Conservation (phyloP, 2,888 invertebrate genomes). For the Oxystoma pomonae region DNA sequence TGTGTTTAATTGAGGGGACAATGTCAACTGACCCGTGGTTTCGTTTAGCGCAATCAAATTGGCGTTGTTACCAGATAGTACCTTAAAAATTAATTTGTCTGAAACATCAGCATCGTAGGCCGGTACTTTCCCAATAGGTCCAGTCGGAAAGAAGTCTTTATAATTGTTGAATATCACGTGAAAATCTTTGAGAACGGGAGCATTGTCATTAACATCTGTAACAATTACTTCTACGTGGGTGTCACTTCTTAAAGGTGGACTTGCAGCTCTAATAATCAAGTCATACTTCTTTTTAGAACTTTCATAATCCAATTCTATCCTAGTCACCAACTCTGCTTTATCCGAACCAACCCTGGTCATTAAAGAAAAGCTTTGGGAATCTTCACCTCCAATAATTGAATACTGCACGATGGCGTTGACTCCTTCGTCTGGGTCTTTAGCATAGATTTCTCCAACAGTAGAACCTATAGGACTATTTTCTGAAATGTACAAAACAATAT, state of each 20-base stretch:
- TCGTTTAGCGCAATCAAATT: slow-evolving; percentile 81
- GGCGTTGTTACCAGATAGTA: slow-evolving; percentile 90
- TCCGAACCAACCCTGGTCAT: slow-evolving; percentile 78
- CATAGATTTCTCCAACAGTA: slow-evolving; percentile 84
- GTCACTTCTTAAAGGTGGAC: slow-evolving; percentile 84
- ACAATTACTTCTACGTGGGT: slow-evolving; percentile 85
- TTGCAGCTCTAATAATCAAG: slow-evolving; percentile 83
- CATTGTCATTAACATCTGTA: slow-evolving; percentile 94
- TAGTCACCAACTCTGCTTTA: slow-evolving; percentile 82
- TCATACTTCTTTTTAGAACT: slow-evolving; percentile 88
- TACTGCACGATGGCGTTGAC: slow-evolving; percentile 89
- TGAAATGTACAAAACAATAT: slow-evolving; percentile 81
- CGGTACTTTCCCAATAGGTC: slow-evolving; percentile 85
- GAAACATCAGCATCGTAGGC: slow-evolving; percentile 94
- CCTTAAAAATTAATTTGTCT: slow-evolving; percentile 76
- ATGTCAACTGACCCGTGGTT: slow-evolving; percentile 75
- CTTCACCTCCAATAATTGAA: slow-evolving; percentile 90
- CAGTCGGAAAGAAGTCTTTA: slow-evolving; percentile 89
- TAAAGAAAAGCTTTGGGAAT: slow-evolving; percentile 80
- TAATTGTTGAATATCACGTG: slow-evolving; percentile 90
- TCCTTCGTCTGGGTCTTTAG: slow-evolving; percentile 90
- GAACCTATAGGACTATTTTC: slow-evolving; percentile 98
- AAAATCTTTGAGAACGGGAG: slow-evolving; percentile 87
- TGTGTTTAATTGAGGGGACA: slow-evolving; percentile 91
- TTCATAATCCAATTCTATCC: slow-evolving; percentile 93